A percentile compares a stretch with the other conserved stretches of the same genome.
These are phyloP conservation scores for Mythimna loreyi DNA, from an alignment of 2,888 invertebrate genomes.

Conservation along the genomic window DNA sequence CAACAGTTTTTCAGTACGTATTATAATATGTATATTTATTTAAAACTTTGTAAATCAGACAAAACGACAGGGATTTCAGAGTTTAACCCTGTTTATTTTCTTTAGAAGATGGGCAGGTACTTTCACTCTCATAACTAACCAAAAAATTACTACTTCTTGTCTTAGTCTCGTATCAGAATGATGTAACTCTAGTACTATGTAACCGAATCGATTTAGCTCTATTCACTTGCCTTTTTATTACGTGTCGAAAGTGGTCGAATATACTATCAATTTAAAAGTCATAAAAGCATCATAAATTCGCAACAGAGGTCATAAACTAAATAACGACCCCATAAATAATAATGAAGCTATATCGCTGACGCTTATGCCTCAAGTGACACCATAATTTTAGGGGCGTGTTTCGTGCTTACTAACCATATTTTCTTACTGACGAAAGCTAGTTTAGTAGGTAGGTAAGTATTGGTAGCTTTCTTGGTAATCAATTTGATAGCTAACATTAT, in stretches of 20 bases:
- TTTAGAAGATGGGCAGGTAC: neutral
- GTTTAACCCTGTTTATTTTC: neutral
- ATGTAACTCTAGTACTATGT: neutral
- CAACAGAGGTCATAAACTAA: conserved; percentile 26
- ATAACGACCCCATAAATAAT: conserved; percentile 20
- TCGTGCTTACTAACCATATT: conserved; percentile 60
- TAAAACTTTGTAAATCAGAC: neutral
- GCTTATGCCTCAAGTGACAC: conserved; percentile 23
- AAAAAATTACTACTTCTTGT: too few species aligned
- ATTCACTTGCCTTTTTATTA: neutral
- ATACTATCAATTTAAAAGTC: conserved; percentile 13
- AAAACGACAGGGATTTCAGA: neutral
- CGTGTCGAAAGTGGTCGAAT: neutral
- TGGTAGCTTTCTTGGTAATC: conserved; percentile 28
- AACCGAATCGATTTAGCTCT: neutral
- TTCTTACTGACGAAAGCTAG: conserved; percentile 20
- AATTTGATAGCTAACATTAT: conserved; percentile 21
- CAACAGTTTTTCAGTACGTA: neutral
- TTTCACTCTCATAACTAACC: neutral
- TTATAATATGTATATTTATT: neutral
- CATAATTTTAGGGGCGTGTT: conserved; percentile 25
- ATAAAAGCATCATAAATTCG: conserved; percentile 29
- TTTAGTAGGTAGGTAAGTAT: conserved; percentile 1
- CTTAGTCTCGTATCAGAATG: neutral
- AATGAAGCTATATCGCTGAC: conserved; percentile 25